phyloP scores from a whole-genome alignment of 2,797 vertebrate species.

The Gouania willdenowi region DNA sequence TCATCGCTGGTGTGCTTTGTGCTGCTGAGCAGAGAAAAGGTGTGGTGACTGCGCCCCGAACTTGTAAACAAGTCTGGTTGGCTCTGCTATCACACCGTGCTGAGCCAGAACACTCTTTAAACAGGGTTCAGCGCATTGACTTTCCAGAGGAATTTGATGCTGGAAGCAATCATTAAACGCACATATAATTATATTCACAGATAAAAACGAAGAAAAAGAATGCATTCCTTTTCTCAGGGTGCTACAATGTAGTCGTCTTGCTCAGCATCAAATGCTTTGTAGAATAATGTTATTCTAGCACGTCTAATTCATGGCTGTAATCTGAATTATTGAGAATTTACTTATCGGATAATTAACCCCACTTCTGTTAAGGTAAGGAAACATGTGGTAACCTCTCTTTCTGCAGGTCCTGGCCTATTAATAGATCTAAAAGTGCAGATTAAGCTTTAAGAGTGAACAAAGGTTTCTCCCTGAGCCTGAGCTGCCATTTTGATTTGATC shows the following conservation, averaged over 20 bases:
- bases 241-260: too few relatives aligned
- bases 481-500: conserved; percentile 33
- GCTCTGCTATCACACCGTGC: conserved; percentile 18
- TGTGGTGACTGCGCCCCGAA: conserved; percentile 45
- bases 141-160: background rate
- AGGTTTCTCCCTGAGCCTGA: conserved; percentile 8
- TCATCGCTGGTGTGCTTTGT: conserved; percentile 13
- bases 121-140: background rate
- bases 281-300: too few relatives aligned
- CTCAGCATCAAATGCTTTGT: too few relatives aligned
- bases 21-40: conserved; percentile 39
- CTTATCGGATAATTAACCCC: background rate
- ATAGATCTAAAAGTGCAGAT: conserved; percentile 56
- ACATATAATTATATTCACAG: too few relatives aligned
- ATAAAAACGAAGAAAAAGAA: too few relatives aligned
- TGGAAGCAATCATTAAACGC: too few relatives aligned
- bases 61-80: conserved; percentile 52
- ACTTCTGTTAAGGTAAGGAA: conserved; percentile 1
- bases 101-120: conserved; percentile 9
- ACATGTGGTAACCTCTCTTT: conserved; percentile 16
- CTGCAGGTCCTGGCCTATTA: conserved; percentile 38
- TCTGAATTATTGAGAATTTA: too few relatives aligned
- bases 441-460: conserved; percentile 39
- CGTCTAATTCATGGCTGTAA: too few relatives aligned
- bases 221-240: too few relatives aligned